Base-by-base conservation (phyloP, 2,797 vertebrate genomes). In the Arrhamphus sclerolepis region DNA sequence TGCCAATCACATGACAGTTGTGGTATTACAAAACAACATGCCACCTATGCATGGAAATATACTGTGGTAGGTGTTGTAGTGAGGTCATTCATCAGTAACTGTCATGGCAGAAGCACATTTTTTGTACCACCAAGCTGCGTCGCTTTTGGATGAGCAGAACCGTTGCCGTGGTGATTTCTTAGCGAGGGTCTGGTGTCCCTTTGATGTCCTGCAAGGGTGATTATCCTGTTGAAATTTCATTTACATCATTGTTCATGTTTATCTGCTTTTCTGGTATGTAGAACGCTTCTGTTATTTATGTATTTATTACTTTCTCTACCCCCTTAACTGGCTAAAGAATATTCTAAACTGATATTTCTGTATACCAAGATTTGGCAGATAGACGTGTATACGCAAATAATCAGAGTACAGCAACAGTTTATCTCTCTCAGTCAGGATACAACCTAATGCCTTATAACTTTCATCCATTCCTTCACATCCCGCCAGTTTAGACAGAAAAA, bases 401-500 rank as follows among this genome's bases (percentile, higher is more conserved):
- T 72, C 14, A 46, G 87, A 85, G 59, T 85, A 28, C 61, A 83
- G 78, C 72, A 66, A 56, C 44, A 50, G 18, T 71, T 82, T 74
- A 51, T 69, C 64, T 69, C 61, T 48, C 49, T 40, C 75, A 81
- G 72, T 87, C 84, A 85, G 85, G 84, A 90, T 62, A 59, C 61
- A 82, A 83, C 86, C 84, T 67, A 87, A 87, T 90, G 90, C 90
- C 91, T 92, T 91, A 91, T 82, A 80, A 89, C 82, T 81, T 85
- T 59, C 46, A 82, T 81, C 81, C 82, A 86, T 89, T 91, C 85
- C 82, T 74, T 78, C 55, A 72, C 53, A 26, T 70, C 53, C 55
- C 70, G 52, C 68, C 53, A 49, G 57, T 57, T 28, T 51, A 67
- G 46, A 72, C 40, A 66, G 72, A 72, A 68, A 72, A 74, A 72